Evolutionary conservation across 2,797 vertebrate species (phyloP), one percentile per base, ranked within the genome.

Genomic region (Yasuhikotakia modesta): DNA sequence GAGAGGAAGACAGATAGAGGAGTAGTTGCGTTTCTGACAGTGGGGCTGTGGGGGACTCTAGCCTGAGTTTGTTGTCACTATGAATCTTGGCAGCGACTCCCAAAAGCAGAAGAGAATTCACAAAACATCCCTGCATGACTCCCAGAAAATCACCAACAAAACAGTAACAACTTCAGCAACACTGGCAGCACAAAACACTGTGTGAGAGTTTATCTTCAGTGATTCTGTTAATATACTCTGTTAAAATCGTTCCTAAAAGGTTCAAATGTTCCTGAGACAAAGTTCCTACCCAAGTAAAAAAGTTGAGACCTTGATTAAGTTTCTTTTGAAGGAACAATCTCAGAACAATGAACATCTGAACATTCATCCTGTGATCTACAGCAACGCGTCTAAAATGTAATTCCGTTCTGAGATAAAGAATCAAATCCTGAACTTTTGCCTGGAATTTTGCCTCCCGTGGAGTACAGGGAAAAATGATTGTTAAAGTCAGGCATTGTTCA

Each of bases 221-320:
- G n/a, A 53, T 21, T 11, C 7, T 19, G 19, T 89, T 85, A 85
- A 81, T 79, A 77, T 5, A 4, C 19, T 27, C 52, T 53, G 52
- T 53, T 5, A 32, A 32, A 32, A 32, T n/a, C n/a, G 30, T 32
- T 32, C 30, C 5, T 32, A 32, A 32, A 32, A 32, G 30, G 5
- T n/a, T n/a, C n/a, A n/a, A n/a, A n/a, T n/a, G n/a, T n/a, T n/a
- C 8, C 35, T 35, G 2, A 35, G 35, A 35, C 35, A 35, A 35
- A 35, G 2, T 35, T 7, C 5, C 5, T 35, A 35, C 5, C 5
- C 8, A 35, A 35, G 8, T 35, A 35, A 35, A 5, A 5, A 4
- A 6, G 8, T 5, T 35, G 35, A 6, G 35, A 35, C 35, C 35
- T 35, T 35, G 2, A 35, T 32, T 32, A 32, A 32, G 2, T 35